Evolutionary conservation across 2,113 vertebrate species (phyloP).

Genomic region (Rynchops niger): DNA sequence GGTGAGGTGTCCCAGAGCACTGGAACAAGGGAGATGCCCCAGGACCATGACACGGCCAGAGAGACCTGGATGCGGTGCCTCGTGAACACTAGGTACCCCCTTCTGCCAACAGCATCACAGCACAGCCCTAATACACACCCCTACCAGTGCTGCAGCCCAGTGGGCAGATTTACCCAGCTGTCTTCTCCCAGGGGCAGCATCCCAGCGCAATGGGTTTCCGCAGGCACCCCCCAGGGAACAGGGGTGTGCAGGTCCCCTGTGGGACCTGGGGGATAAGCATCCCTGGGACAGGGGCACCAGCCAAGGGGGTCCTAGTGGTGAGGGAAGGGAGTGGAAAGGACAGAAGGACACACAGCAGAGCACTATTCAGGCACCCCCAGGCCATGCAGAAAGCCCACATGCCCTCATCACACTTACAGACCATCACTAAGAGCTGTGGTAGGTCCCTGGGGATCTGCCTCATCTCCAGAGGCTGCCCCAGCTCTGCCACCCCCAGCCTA

Average conservation of each 20-base stretch:
- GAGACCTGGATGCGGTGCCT: neutral
- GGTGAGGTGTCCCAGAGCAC: neutral
- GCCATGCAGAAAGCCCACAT: neutral
- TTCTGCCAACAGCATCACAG: no score
- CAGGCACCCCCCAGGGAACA: neutral
- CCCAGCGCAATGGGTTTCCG: neutral
- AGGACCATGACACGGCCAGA: neutral
- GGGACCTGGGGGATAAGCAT: neutral
- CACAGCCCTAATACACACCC: neutral
- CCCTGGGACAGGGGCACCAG: neutral
- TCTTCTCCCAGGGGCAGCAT: neutral
- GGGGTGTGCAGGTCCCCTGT: neutral
- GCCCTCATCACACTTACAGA: neutral
- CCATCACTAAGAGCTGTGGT: neutral
- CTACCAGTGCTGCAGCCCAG: neutral
- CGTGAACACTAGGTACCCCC: accelerated
- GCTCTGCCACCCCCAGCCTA: neutral
- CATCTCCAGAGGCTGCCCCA: neutral
- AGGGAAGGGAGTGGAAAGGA: neutral
- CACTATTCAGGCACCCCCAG: neutral
- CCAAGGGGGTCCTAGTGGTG: neutral
- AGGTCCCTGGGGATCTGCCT: neutral
- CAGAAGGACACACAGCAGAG: neutral
- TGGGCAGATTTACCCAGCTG: neutral
- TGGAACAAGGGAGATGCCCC: neutral